Conservation (phyloP, 2,888 invertebrate species). For the Flexamia atlantica region DNA sequence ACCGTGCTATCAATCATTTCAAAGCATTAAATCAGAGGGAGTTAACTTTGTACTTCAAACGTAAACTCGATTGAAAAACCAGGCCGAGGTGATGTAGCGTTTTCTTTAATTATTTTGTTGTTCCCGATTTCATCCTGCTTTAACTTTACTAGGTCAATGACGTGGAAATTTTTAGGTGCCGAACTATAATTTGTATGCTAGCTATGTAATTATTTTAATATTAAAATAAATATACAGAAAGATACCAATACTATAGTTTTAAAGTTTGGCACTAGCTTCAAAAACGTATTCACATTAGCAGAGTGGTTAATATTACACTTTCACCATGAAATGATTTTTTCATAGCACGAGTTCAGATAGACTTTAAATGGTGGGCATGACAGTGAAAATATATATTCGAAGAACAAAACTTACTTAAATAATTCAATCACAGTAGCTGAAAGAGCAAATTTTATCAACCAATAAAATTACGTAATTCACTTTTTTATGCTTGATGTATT, state of each 20-base stretch:
- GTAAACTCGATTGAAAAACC: neutral
- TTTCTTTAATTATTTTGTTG: neutral
- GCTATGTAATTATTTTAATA: neutral
- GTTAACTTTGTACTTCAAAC: neutral
- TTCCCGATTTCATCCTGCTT: neutral
- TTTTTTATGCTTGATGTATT: neutral
- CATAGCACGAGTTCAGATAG: no score
- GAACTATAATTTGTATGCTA: no score
- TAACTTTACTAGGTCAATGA: neutral
- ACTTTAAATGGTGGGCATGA: no score
- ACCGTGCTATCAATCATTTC: neutral
- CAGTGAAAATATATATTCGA: no score
- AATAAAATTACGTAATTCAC: neutral
- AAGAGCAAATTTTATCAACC: no score
- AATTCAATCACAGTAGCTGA: no score
- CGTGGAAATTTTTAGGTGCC: neutral
- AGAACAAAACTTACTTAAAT: no score
- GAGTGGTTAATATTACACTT: no score
- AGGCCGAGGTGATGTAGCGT: neutral
- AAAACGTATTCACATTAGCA: no score
- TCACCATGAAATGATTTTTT: no score
- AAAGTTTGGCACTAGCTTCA: no score
- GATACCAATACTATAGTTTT: no score
- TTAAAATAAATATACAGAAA: neutral
- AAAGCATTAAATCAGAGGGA: neutral